These are phyloP conservation scores for Rynchops niger DNA, from an alignment of 2,113 vertebrate genomes.

Conservation along the genomic window DNA sequence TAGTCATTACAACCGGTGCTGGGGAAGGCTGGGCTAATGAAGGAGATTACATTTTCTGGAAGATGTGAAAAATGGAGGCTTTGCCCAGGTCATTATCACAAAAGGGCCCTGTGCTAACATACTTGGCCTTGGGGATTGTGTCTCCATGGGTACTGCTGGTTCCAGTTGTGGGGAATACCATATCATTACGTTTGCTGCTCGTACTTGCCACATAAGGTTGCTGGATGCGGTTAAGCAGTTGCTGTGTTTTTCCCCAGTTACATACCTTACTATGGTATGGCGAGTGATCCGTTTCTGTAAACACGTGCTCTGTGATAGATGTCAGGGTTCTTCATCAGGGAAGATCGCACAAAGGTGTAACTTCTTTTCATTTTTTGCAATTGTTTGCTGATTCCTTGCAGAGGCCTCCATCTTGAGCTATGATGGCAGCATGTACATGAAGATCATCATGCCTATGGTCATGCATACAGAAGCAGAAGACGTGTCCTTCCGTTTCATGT, in stretches of 20 bases:
- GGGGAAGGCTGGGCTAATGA: not conserved
- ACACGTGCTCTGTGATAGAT: not conserved
- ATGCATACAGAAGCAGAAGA: conserved; percentile 97
- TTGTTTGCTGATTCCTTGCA: conserved; percentile 65
- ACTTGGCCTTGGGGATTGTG: not conserved
- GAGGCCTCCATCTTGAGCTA: conserved; percentile 94
- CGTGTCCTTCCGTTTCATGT: conserved; percentile 96
- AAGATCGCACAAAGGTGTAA: not conserved
- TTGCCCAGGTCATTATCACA: not conserved
- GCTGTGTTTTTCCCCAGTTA: not conserved
- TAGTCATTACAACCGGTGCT: not conserved
- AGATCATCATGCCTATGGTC: conserved; percentile 90
- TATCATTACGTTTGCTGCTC: not conserved
- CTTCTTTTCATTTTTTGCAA: not conserved
- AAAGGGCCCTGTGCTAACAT: not conserved
- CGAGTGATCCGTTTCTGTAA: not conserved
- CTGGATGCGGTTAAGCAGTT: not conserved
- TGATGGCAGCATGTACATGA: conserved; percentile 99
- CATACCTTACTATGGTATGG: not conserved
- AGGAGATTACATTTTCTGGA: not conserved
- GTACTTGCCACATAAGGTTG: not conserved
- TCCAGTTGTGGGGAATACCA: not conserved
- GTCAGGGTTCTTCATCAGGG: not conserved
- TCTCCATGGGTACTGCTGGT: not conserved
- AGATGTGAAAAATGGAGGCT: not conserved